Evolutionary conservation across 1,140 invertebrate species (phyloP).

Genomic region (Hormaphis cornu): DNA sequence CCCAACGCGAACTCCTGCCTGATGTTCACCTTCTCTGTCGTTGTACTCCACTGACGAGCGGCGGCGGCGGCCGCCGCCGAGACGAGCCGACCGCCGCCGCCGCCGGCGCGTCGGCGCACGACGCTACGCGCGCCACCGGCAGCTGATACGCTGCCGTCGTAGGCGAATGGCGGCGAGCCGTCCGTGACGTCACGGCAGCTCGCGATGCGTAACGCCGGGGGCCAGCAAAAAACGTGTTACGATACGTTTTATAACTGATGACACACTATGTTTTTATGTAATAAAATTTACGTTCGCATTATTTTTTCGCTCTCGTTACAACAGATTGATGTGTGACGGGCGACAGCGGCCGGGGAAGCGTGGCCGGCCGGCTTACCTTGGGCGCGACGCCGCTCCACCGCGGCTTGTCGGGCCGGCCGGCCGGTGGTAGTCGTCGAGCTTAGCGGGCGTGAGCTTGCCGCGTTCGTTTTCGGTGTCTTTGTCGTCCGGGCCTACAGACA

Average conservation of each 20-base stretch:
- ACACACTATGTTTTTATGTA: too few relatives aligned
- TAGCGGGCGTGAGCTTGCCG: too few relatives aligned
- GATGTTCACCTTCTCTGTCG: constrained; percentile 31
- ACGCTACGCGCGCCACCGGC: not conserved
- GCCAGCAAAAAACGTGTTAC: too few relatives aligned
- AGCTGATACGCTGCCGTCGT: not conserved
- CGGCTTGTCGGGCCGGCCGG: too few relatives aligned
- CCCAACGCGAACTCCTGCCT: constrained; percentile 30
- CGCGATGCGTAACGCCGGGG: not conserved
- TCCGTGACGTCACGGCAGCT: not conserved
- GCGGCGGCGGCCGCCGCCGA: not conserved
- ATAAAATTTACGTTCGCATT: too few relatives aligned
- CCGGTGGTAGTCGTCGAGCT: too few relatives aligned
- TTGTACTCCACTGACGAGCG: constrained; percentile 25
- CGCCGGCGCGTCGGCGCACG: not conserved
- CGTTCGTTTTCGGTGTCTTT: not conserved
- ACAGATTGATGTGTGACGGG: too few relatives aligned
- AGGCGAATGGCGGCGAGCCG: not conserved
- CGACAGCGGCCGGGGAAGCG: too few relatives aligned
- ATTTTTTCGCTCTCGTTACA: too few relatives aligned
- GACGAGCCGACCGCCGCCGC: not conserved
- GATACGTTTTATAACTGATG: too few relatives aligned
- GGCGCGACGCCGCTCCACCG: too few relatives aligned
- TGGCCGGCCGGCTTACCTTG: too few relatives aligned
- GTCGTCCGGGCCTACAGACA: constrained; percentile 6